Percentiles rank a stretch among this genome's conserved stretches.
These are phyloP conservation scores for Lithobates pipiens DNA, from an alignment of 2,797 vertebrate genomes.

Conservation along the genomic window DNA sequence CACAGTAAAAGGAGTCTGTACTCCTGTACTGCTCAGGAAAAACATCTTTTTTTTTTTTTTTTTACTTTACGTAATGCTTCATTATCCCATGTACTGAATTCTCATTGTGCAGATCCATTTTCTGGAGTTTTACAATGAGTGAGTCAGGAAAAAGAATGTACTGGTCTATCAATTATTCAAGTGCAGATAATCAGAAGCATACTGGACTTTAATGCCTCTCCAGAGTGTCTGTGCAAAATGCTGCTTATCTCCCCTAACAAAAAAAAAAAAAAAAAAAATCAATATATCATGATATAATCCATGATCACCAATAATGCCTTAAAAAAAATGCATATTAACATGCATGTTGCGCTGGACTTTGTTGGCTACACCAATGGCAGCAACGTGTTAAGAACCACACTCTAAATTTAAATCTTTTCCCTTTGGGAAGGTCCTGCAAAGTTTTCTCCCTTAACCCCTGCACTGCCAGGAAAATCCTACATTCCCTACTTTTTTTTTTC, in stretches of 20 bases:
- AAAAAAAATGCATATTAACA: constrained; percentile 65
- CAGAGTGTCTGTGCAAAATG: constrained; percentile 66
- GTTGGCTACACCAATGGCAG: neutral
- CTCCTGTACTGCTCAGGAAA: neutral
- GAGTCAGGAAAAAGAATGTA: constrained; percentile 56
- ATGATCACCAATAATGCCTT: constrained; percentile 66
- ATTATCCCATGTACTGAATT: constrained; percentile 36
- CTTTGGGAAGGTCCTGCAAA: constrained; percentile 68
- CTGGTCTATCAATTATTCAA: constrained; percentile 68
- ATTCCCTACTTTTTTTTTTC: neutral
- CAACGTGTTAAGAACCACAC: constrained; percentile 48
- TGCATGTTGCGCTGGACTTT: constrained; percentile 49
- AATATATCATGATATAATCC: constrained; percentile 72
- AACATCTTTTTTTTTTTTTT: constrained; percentile 9
- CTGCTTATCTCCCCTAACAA: constrained; percentile 45
- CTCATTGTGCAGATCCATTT: constrained; percentile 57
- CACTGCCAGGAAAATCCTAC: neutral
- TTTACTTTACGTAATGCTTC: neutral
- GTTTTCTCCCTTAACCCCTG: constrained; percentile 66
- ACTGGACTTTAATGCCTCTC: constrained; percentile 67
- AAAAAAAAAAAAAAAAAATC: constrained; percentile 63
- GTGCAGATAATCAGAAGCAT: constrained; percentile 65
- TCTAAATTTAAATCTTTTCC: constrained; percentile 27
- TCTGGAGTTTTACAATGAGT: constrained; percentile 63
- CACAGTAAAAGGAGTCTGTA: constrained; percentile 1